These are phyloP conservation scores for Microctenopoma steveboyesi DNA, from an alignment of 2,797 vertebrate species.

Conservation along the genomic window DNA sequence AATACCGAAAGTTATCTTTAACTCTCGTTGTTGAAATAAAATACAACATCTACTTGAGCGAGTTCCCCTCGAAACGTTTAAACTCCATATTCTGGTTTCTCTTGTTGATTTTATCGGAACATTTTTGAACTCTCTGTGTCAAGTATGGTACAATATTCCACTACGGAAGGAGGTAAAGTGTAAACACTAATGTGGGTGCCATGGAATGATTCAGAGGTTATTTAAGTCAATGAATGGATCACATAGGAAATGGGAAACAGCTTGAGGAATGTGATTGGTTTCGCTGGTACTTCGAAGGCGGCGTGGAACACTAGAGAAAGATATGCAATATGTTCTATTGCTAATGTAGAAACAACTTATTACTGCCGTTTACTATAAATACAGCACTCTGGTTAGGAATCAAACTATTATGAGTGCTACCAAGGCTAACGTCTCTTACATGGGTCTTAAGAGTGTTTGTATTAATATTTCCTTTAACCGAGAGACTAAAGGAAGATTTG, in stretches of 20 bases:
- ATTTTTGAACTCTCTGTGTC: conserved; percentile 69
- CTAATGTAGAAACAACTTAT: conserved; percentile 54
- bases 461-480: conserved; percentile 41
- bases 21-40: conserved; percentile 70
- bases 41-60: conserved; percentile 66
- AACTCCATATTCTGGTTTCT: conserved; percentile 52
- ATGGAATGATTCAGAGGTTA: conserved; percentile 72
- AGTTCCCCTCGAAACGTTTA: conserved; percentile 34
- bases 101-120: conserved; percentile 80
- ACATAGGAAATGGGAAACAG: conserved; percentile 67
- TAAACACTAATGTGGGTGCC: conserved; percentile 66
- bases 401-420: conserved; percentile 57
- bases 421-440: conserved; percentile 43
- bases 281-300: conserved; percentile 56
- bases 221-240: conserved; percentile 68
- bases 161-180: conserved; percentile 73
- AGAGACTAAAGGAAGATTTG: conserved; percentile 30
- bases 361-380: conserved; percentile 70
- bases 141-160: conserved; percentile 75
- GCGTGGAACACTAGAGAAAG: conserved; percentile 41
- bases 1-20: conserved; percentile 74
- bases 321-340: conserved; percentile 60
- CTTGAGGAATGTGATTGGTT: conserved; percentile 68
- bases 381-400: conserved; percentile 54
- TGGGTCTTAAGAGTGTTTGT: conserved; percentile 26